phyloP scores from a whole-genome alignment of 2,113 vertebrate species.

The Hippolais icterina region DNA sequence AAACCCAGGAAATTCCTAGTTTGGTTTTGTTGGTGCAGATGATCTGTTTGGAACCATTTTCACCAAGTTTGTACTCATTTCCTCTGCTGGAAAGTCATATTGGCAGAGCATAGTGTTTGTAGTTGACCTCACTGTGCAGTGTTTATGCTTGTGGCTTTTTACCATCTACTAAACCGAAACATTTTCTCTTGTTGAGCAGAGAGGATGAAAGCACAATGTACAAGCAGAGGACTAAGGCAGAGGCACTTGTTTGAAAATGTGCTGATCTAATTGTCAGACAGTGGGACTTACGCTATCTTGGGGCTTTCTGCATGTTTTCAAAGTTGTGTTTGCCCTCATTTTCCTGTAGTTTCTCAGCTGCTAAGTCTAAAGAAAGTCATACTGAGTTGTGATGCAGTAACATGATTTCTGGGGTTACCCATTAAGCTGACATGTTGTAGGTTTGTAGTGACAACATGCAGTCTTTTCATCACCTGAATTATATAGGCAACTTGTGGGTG shows the following conservation, averaged over 20 bases:
- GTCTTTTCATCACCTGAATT: background rate
- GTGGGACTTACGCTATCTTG: background rate
- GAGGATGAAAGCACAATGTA: background rate
- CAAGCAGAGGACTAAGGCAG: background rate
- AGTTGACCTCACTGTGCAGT: background rate
- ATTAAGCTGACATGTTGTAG: background rate
- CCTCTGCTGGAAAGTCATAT: background rate
- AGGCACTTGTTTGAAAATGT: background rate
- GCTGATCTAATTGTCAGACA: rapidly evolving
- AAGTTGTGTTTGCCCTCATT: background rate
- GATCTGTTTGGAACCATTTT: background rate
- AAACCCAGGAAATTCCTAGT: background rate
- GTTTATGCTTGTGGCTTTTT: background rate
- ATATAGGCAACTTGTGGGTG: background rate
- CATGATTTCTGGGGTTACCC: background rate
- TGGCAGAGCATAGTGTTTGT: background rate
- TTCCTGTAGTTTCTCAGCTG: background rate
- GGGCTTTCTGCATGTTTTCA: background rate
- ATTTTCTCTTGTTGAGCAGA: background rate
- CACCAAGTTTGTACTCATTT: background rate
- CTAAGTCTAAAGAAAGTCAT: background rate
- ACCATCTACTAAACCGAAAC: background rate
- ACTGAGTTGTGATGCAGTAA: background rate
- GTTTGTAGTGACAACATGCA: background rate
- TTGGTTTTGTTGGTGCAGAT: background rate